A percentile compares a stretch with the other conserved stretches of the same genome.
These are phyloP conservation scores for Tinea trinotella DNA, from an alignment of 2,888 invertebrate genomes.

Conservation along the genomic window DNA sequence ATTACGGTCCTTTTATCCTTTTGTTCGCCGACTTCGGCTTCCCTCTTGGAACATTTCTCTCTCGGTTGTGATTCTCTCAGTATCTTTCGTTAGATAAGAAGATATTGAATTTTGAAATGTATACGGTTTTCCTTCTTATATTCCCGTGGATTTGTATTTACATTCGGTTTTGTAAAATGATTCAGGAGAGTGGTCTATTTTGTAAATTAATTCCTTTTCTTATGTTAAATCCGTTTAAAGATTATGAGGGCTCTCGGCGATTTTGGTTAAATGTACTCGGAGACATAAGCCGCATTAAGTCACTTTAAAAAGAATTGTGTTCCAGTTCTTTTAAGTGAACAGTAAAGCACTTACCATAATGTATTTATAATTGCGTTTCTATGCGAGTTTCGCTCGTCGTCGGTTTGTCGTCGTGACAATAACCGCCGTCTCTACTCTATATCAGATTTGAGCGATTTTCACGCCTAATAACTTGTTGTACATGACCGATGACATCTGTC, in stretches of 20 bases:
- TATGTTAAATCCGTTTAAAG: slow-evolving; percentile 26
- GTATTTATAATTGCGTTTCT: slow-evolving; percentile 63
- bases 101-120: slow-evolving; percentile 60
- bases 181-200: slow-evolving; percentile 43
- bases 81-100: slow-evolving; percentile 44
- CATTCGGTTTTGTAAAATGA: slow-evolving; percentile 35
- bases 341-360: slow-evolving; percentile 59
- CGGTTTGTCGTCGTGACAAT: slow-evolving; percentile 44
- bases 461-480: slow-evolving; percentile 16
- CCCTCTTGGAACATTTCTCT: slow-evolving; percentile 41
- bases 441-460: slow-evolving; percentile 18
- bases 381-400: slow-evolving; percentile 37
- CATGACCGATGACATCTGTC: slow-evolving; percentile 9
- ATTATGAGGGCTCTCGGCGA: slow-evolving; percentile 30
- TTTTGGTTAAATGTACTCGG: slow-evolving; percentile 31
- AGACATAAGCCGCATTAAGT: slow-evolving; percentile 35
- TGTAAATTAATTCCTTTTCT: slow-evolving; percentile 36
- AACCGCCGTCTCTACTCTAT: slow-evolving; percentile 21
- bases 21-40: slow-evolving; percentile 38
- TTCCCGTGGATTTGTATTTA: slow-evolving; percentile 40
- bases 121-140: slow-evolving; percentile 51
- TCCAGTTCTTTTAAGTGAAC: slow-evolving; percentile 38
- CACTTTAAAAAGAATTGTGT: slow-evolving; percentile 36
- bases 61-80: too few species aligned
- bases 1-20: slow-evolving; percentile 49